phyloP scores from a whole-genome alignment of 2,888 invertebrate species.

The Dolomedes plantarius region DNA sequence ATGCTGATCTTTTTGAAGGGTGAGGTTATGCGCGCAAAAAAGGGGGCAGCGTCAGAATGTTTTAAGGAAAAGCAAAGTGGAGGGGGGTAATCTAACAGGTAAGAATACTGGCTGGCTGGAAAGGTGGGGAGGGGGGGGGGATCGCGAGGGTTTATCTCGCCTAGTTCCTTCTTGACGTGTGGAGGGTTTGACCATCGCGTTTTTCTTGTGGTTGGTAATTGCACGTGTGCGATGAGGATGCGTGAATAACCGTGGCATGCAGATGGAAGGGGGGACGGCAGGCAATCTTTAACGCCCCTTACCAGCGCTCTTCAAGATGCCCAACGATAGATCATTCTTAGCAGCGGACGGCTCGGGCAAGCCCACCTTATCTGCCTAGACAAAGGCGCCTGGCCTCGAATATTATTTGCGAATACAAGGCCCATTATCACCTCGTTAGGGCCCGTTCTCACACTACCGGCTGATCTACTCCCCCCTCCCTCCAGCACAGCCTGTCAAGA shows the following conservation, averaged over 20 bases:
- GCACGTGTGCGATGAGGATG: slow-evolving; percentile 49
- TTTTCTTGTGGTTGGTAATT: slow-evolving; percentile 65
- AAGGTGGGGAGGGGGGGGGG: slow-evolving; percentile 24
- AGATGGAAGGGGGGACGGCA: slow-evolving; percentile 17
- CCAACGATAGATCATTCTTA: slow-evolving; percentile 65
- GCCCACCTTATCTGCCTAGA: slow-evolving; percentile 69
- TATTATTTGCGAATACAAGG: slow-evolving; percentile 60
- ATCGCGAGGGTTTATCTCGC: slow-evolving; percentile 34
- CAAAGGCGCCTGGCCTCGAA: slow-evolving; percentile 63
- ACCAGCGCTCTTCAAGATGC: slow-evolving; percentile 17
- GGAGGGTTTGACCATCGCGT: slow-evolving; percentile 53
- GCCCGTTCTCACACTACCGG: slow-evolving; percentile 70
- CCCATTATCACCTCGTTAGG: slow-evolving; percentile 72
- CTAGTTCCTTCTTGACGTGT: slow-evolving; percentile 54
- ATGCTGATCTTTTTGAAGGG: slow-evolving; percentile 46
- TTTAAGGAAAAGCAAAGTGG: slow-evolving; percentile 1
- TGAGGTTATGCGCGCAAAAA: slow-evolving; percentile 19
- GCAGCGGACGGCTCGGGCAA: slow-evolving; percentile 52
- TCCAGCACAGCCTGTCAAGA: slow-evolving; percentile 51
- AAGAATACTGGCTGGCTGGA: not conserved
- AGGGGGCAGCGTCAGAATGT: slow-evolving; percentile 15
- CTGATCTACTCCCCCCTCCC: slow-evolving; percentile 12
- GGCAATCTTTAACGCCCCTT: slow-evolving; percentile 50
- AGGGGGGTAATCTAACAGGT: not conserved
- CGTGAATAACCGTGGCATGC: slow-evolving; percentile 38